Percentiles rank a stretch among this genome's conserved stretches.
phyloP scores from a whole-genome alignment of 2,113 vertebrate species.

The Proterorhinus semilunaris region DNA sequence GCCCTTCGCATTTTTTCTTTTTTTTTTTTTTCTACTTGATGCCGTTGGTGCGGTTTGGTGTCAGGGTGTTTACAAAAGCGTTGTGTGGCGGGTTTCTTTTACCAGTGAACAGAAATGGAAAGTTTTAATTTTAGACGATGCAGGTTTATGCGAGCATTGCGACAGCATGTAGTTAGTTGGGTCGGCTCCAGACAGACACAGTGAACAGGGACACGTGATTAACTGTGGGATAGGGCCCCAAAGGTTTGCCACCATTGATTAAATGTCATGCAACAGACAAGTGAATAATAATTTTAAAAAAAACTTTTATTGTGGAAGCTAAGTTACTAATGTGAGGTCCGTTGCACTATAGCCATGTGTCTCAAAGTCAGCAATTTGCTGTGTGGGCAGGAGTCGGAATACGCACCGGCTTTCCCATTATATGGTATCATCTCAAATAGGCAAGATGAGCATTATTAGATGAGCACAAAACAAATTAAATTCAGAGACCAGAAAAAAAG shows the following conservation, averaged over 20 bases:
- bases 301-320: background rate
- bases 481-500: background rate
- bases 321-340: conserved; percentile 3
- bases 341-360: background rate
- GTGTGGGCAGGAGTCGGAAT: no score
- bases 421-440: no score
- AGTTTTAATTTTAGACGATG: background rate
- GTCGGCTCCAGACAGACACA: background rate
- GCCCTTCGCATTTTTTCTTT: no score
- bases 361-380: background rate
- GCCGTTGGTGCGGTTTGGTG: no score
- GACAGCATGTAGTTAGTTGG: conserved; percentile 2
- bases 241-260: conserved; percentile 1
- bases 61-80: no score
- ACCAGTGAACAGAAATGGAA: no score
- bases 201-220: conserved; percentile 8
- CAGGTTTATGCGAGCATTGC: background rate
- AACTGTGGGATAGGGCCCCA: background rate
- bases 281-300: background rate
- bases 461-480: no score
- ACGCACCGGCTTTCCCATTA: no score
- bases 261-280: background rate
- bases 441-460: no score
- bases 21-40: no score
- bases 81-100: no score